Evolutionary conservation across 1,140 invertebrate genomes (phyloP).

Genomic region (Cotesia chilonis): DNA sequence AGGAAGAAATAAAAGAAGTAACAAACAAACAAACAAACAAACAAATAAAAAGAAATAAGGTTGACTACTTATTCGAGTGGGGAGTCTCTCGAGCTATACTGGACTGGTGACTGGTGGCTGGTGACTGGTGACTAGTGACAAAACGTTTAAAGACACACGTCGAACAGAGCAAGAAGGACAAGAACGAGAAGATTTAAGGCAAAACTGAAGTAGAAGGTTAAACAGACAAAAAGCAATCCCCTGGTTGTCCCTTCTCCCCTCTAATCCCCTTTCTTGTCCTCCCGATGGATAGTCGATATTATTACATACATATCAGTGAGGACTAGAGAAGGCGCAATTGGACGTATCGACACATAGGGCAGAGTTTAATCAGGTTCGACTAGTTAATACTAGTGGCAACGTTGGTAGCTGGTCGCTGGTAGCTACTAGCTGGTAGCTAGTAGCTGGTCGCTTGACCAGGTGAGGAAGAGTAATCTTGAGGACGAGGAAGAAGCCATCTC

Average conservation of each 20-base stretch:
- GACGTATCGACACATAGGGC: slow-evolving; percentile 53
- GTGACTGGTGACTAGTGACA: slow-evolving; percentile 2
- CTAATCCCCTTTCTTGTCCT: too few species aligned
- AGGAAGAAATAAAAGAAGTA: too few species aligned
- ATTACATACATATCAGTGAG: too few species aligned
- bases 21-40: too few species aligned
- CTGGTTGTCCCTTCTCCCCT: too few species aligned
- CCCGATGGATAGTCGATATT: too few species aligned
- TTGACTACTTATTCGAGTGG: neutral
- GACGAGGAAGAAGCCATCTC: slow-evolving; percentile 26
- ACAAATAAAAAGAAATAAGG: neutral
- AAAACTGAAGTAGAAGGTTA: too few species aligned
- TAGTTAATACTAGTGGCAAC: slow-evolving; percentile 54
- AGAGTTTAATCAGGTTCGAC: slow-evolving; percentile 66
- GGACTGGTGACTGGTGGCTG: slow-evolving; percentile 1
- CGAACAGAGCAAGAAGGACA: slow-evolving; percentile 30
- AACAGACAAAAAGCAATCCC: too few species aligned
- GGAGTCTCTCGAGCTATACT: neutral
- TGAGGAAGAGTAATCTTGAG: slow-evolving; percentile 28
- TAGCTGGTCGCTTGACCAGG: slow-evolving; percentile 27
- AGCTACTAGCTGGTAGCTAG: slow-evolving; percentile 56
- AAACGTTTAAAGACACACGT: slow-evolving; percentile 35
- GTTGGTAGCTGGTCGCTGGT: slow-evolving; percentile 56
- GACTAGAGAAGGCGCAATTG: too few species aligned
- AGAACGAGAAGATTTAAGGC: neutral